Evolutionary conservation across 2,113 vertebrate species (phyloP), one percentile per base, ranked within the genome.

Genomic region (Dicentrarchus labrax): DNA sequence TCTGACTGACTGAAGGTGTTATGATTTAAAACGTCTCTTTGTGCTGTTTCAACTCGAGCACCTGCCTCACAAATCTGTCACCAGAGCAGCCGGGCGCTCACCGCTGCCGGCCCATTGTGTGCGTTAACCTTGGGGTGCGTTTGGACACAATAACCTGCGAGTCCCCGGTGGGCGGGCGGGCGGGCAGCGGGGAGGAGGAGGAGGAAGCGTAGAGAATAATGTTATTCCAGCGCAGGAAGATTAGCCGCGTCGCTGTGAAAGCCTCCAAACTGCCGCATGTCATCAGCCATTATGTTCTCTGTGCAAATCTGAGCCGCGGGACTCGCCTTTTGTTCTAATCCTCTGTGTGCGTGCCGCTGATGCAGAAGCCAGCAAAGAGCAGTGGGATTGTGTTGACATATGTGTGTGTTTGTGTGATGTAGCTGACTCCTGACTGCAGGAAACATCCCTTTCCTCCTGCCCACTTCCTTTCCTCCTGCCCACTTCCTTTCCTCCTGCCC

Each of bases 311-410:
- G 83, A n/a, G 71, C 79, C 47, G 71, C 75, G 65, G 83, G 86
- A 82, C 72, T 81, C 56, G 39, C 47, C 80, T 83, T 86, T 84
- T 89, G 80, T 89, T 86, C 84, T 86, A 71, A 81, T 83, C 77
- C 79, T 67, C 4, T 59, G 24, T 61, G 17, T 47, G 70, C 24
- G 38, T 43, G 8, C 10, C 8, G 0, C 6, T 43, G 41, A 9
- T 30, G 30, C 30, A 30, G 30, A 30, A 30, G 30, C 30, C 30
- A 30, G 30, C 2, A 30, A 30, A 30, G 30, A 30, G 30, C 30
- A 3, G 43, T 62, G 56, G 60, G 45, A 48, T 51, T 68, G 30
- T 41, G 50, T 57, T 17, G 8, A 10, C 10, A 2, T 43, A 2
- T 50, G 69, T 36, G 22, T 17, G 7, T 38, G n/a, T 48, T 13